phyloP scores from a whole-genome alignment of 2,888 invertebrate species.

The Hydraecia micacea region DNA sequence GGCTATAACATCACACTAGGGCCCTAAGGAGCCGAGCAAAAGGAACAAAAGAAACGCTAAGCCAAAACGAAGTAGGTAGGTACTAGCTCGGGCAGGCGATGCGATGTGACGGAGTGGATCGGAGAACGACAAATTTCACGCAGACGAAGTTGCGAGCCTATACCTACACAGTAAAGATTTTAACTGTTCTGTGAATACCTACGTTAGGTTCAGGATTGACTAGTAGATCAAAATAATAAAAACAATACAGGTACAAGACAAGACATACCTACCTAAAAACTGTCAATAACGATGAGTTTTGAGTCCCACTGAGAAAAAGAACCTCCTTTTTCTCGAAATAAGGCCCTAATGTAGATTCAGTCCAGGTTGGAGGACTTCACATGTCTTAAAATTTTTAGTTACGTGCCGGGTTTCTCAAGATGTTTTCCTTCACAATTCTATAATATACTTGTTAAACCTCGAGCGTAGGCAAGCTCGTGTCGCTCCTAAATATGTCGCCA shows the following conservation, averaged over 20 bases:
- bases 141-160: too few species aligned
- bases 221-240: not conserved
- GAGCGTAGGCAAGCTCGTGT: conserved; percentile 9
- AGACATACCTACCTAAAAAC: not conserved
- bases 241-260: too few species aligned
- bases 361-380: not conserved
- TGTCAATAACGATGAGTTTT: not conserved
- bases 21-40: not conserved
- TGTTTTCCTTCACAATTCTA: not conserved
- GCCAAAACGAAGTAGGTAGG: not conserved
- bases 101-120: too few species aligned
- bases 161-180: too few species aligned
- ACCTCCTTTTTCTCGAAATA: not conserved
- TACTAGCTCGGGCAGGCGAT: too few species aligned
- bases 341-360: rapidly evolving
- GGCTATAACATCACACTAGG: not conserved
- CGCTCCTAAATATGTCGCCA: not conserved
- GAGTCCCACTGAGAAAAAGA: too few species aligned
- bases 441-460: not conserved
- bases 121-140: too few species aligned
- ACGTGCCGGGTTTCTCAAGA: too few species aligned
- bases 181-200: too few species aligned
- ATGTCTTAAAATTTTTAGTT: too few species aligned
- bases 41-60: not conserved
- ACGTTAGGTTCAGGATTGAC: not conserved